Percentiles rank a stretch among this genome's conserved stretches.
phyloP scores from a whole-genome alignment of 2,888 invertebrate genomes.

The Bellardia pandia region DNA sequence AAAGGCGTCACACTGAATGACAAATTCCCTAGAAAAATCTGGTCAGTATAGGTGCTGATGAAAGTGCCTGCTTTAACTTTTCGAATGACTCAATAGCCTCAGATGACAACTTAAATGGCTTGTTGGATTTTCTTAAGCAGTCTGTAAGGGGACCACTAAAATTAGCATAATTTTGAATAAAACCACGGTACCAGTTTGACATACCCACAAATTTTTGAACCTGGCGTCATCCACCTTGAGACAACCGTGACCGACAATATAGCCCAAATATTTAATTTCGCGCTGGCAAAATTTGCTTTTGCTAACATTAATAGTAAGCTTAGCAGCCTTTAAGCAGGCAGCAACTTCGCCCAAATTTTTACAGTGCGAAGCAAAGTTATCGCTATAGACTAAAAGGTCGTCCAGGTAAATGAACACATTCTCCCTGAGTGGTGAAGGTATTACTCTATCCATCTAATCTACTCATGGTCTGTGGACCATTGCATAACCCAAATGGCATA shows the following conservation, averaged over 20 bases:
- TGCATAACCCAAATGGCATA: slow-evolving; percentile 70
- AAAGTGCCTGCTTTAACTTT: slow-evolving; percentile 7
- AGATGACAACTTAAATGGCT: neutral
- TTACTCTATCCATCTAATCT: neutral
- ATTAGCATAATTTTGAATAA: slow-evolving; percentile 26
- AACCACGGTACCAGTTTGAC: slow-evolving; percentile 28
- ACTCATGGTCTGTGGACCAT: slow-evolving; percentile 69
- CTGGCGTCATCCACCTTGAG: neutral
- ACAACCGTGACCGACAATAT: no score
- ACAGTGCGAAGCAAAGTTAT: neutral
- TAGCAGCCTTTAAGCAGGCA: neutral
- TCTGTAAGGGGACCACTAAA: neutral
- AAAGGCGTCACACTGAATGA: neutral
- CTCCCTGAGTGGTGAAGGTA: no score
- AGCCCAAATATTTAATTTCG: no score
- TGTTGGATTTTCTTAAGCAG: neutral
- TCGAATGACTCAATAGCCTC: neutral
- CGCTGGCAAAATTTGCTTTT: no score
- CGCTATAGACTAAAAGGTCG: slow-evolving; percentile 21
- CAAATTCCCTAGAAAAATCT: neutral
- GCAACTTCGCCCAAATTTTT: slow-evolving; percentile 2
- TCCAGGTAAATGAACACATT: neutral
- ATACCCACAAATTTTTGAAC: neutral
- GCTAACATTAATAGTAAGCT: slow-evolving; percentile 65
- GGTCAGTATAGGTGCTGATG: slow-evolving; percentile 2